These are phyloP conservation scores for Geotrypetes seraphini DNA, from an alignment of 2,797 vertebrate genomes.

Conservation along the genomic window DNA sequence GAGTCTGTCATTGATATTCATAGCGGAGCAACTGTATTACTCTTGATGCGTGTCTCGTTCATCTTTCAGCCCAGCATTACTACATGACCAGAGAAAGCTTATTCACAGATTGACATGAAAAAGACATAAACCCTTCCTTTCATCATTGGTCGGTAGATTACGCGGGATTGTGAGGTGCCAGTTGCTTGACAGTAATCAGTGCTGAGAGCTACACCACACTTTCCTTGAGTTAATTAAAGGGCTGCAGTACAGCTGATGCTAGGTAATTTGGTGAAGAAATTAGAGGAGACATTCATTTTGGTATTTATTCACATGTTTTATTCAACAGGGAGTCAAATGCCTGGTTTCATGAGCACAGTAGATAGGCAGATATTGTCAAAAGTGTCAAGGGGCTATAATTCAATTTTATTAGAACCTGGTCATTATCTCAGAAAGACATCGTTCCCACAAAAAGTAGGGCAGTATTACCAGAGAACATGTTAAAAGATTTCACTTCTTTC, in stretches of 20 bases:
- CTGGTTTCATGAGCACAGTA: background rate
- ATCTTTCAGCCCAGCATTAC: background rate
- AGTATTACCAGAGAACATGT: too few relatives aligned
- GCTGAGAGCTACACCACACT: background rate
- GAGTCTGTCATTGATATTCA: background rate
- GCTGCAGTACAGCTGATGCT: too few relatives aligned
- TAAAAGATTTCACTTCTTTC: too few relatives aligned
- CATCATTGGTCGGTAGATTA: background rate
- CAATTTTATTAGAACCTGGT: too few relatives aligned
- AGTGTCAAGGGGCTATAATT: too few relatives aligned
- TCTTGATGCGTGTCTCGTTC: background rate
- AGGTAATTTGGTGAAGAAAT: conserved; percentile 1
- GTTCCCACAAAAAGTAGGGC: too few relatives aligned
- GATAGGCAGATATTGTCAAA: background rate
- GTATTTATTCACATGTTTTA: background rate
- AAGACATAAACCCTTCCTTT: background rate
- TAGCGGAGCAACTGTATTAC: background rate
- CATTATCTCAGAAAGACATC: too few relatives aligned
- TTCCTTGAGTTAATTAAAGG: background rate
- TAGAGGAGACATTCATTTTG: background rate
- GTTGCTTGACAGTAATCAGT: background rate
- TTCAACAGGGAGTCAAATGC: background rate
- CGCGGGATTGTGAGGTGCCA: background rate
- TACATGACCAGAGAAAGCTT: background rate
- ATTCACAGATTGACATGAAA: fast-evolving